Evolutionary conservation across 2,797 vertebrate genomes (phyloP), one percentile per base, ranked within the genome.

Genomic region (Oreochromis grahami): DNA sequence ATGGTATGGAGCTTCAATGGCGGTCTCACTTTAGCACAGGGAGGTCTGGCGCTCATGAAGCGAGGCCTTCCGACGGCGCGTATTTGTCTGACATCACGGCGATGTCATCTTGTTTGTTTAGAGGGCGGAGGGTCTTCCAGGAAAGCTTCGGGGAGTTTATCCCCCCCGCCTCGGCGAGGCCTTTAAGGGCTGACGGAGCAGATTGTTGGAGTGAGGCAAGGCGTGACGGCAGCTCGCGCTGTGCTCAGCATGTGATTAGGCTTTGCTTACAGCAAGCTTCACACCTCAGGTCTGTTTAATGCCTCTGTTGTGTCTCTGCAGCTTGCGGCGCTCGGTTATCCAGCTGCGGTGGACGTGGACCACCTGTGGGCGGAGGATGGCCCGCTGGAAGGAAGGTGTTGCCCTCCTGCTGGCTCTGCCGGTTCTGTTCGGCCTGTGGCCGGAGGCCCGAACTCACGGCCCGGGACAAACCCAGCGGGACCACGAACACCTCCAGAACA

Each of bases 361-460:
- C 8, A 72, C 89, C 84, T 84, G 78, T 63, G 85, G 48, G 52
- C 87, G 80, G 88, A 94, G 80, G 76, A 93, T 93, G 92, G 63
- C 76, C 45, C 36, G 29, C 21, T 84, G 79, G 76, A 91, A 36
- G 63, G 34, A 58, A 51, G 83, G 60, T 34, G 1, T 74, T 11
- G 3, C 76, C 68, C 77, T 84, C 32, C 90, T 91, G 83, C 84
- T 95, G 92, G 56, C 86, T 36, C 72, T 89, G 29, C 83, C 92
- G 80, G 83, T 87, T 1, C 86, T 92, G 78, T 58, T 80, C 0
- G 36, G 76, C 76, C 80, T 80, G 1, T 76, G 65, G 19, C 41
- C 5, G 3, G 83, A 43, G 6, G 7, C 65, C 8, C 86, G 2
- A 5, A 80, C 77, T 29, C 84, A 2, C 15, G 52, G 55, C 52